Conservation (phyloP, 2,888 invertebrate species). For the Linnaemya tessellans region DNA sequence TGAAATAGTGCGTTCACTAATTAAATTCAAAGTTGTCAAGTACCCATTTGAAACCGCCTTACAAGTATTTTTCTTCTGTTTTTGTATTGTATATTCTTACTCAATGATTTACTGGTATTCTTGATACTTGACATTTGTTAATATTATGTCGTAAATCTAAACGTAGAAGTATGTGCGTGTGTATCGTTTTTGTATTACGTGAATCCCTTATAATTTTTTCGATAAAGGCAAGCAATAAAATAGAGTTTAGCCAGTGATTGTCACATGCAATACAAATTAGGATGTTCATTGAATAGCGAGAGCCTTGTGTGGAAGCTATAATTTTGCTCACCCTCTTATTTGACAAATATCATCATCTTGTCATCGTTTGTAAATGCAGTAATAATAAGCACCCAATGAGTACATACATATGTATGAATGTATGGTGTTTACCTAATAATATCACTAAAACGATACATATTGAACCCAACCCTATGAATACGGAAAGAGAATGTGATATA, state of each 20-base stretch:
- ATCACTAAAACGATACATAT: constrained; percentile 7
- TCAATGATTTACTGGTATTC: constrained; percentile 2
- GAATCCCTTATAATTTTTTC: constrained; percentile 36
- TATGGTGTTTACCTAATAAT: constrained; percentile 60
- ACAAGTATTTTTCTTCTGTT: neutral
- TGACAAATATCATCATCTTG: constrained; percentile 46
- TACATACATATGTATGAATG: neutral
- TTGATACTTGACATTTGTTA: constrained; percentile 38
- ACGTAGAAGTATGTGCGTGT: neutral
- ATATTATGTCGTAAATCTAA: constrained; percentile 43
- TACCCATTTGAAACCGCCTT: no score
- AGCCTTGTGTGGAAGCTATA: constrained; percentile 24
- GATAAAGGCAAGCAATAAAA: constrained; percentile 34
- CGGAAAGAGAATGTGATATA: constrained; percentile 25
- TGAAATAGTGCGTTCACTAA: no score
- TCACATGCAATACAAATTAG: constrained; percentile 47
- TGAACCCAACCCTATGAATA: constrained; percentile 36
- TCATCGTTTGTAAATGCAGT: constrained; percentile 56
- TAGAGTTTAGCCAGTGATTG: constrained; percentile 50
- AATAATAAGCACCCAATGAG: constrained; percentile 31
- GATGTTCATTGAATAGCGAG: neutral
- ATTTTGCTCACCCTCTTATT: constrained; percentile 52
- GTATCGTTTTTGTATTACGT: constrained; percentile 10
- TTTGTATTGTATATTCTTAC: constrained; percentile 1
- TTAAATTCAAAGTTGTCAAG: no score